Evolutionary conservation across 2,888 invertebrate species (phyloP).

Genomic region (Dicyrtomina minuta): DNA sequence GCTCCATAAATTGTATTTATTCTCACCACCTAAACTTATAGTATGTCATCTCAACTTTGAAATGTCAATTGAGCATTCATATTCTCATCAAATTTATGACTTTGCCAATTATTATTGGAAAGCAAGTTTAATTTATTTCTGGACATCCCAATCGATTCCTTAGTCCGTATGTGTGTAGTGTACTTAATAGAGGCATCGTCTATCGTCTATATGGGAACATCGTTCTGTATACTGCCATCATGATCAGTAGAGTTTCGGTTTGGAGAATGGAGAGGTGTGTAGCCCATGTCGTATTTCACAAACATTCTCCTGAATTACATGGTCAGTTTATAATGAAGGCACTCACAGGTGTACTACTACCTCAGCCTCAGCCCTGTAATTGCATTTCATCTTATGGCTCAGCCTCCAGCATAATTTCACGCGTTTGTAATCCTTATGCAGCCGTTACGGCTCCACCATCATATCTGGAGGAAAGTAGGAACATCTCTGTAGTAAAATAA

Average conservation of each 20-base stretch:
- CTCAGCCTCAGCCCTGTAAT: constrained; percentile 3
- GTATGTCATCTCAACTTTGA: background rate
- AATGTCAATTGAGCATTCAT: background rate
- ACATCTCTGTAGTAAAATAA: background rate
- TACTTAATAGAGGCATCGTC: background rate
- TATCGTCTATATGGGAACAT: background rate
- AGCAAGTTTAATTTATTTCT: background rate
- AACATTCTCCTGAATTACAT: no score
- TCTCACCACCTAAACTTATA: constrained; percentile 5
- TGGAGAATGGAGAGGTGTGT: background rate
- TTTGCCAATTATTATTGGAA: background rate
- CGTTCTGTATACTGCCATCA: no score
- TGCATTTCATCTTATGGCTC: constrained; percentile 11
- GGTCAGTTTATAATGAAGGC: no score
- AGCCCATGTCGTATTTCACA: no score
- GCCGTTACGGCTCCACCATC: background rate
- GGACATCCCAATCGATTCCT: background rate
- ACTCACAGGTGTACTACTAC: background rate
- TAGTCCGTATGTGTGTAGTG: background rate
- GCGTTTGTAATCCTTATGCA: constrained; percentile 11
- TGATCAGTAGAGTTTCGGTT: background rate
- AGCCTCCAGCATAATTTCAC: constrained; percentile 17
- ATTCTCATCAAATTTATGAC: background rate
- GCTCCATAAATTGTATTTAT: background rate
- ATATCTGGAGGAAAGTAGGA: background rate